Evolutionary conservation across 2,797 vertebrate species (phyloP).

Genomic region (Molossus molossus): DNA sequence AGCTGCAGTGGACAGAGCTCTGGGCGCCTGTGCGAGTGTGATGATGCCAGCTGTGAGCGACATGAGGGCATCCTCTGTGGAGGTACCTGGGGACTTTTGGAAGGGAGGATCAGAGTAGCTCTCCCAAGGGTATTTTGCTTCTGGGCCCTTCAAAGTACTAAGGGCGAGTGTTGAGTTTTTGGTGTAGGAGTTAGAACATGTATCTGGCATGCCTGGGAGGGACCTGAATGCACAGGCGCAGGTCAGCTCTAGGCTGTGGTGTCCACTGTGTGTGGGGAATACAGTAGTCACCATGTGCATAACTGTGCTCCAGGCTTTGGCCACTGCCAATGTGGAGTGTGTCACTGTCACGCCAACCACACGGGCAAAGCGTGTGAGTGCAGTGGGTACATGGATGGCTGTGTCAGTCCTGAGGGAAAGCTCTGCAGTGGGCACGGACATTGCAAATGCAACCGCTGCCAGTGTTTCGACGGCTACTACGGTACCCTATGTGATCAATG

Average conservation of each 20-base stretch:
- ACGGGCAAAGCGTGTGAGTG: slow-evolving; percentile 89
- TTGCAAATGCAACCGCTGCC: slow-evolving; percentile 91
- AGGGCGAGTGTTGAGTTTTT: neutral
- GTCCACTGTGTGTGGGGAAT: neutral
- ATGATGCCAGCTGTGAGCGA: slow-evolving; percentile 88
- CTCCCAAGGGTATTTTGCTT: neutral
- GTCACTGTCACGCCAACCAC: slow-evolving; percentile 86
- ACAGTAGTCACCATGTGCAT: neutral
- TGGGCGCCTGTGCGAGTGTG: slow-evolving; percentile 89
- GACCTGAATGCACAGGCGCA: neutral
- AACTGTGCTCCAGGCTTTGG: slow-evolving; percentile 86
- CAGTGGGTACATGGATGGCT: slow-evolving; percentile 80
- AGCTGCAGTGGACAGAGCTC: slow-evolving; percentile 85
- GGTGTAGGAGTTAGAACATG: neutral
- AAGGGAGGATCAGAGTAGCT: neutral
- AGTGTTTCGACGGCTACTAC: slow-evolving; percentile 85
- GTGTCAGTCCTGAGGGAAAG: neutral
- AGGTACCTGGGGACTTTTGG: slow-evolving; percentile 84
- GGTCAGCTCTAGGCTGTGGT: neutral
- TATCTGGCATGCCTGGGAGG: no score
- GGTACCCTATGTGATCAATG: slow-evolving; percentile 88
- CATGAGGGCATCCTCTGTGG: slow-evolving; percentile 88
- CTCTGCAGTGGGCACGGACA: slow-evolving; percentile 89
- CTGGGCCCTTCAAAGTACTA: neutral
- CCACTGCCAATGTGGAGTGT: slow-evolving; percentile 88